A percentile compares a stretch with the other conserved stretches of the same genome.
These are phyloP conservation scores for Probaryconus sp. DNA, from an alignment of 1,140 invertebrate species.

Conservation along the genomic window DNA sequence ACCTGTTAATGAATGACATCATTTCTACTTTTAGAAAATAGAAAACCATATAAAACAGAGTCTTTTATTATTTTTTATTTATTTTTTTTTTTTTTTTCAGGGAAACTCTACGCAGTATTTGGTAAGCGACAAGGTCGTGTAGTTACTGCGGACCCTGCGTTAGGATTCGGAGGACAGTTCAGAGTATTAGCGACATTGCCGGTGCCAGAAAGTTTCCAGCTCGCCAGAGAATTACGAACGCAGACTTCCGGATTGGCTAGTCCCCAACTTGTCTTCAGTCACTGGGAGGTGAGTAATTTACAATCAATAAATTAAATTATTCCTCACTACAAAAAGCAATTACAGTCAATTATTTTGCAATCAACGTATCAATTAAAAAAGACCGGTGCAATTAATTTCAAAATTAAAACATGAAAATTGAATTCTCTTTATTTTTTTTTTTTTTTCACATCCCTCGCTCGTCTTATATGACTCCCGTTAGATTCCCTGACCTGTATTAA, in stretches of 20 bases:
- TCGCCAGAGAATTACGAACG: conserved; percentile 94
- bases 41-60: too few relatives aligned
- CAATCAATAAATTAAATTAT: neutral
- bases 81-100: conserved; percentile 77
- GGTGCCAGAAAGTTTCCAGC: conserved; percentile 97
- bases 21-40: too few relatives aligned
- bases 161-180: conserved; percentile 92
- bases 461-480: too few relatives aligned
- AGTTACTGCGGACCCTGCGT: conserved; percentile 91
- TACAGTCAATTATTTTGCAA: too few relatives aligned
- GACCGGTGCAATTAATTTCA: too few relatives aligned
- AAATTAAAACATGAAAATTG: too few relatives aligned
- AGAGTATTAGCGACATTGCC: conserved; percentile 93
- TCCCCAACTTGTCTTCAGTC: conserved; percentile 97
- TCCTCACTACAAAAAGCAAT: neutral
- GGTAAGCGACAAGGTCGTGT: conserved; percentile 92
- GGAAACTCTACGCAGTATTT: conserved; percentile 95
- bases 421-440: too few relatives aligned
- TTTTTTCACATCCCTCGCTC: too few relatives aligned
- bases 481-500: too few relatives aligned
- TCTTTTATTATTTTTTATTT: too few relatives aligned
- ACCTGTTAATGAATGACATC: too few relatives aligned
- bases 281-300: conserved; percentile 97
- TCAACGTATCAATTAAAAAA: too few relatives aligned
- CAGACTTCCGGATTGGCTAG: conserved; percentile 97